Evolutionary conservation across 2,888 invertebrate species (phyloP).

Genomic region (Parapristionchus giblindavisi): DNA sequence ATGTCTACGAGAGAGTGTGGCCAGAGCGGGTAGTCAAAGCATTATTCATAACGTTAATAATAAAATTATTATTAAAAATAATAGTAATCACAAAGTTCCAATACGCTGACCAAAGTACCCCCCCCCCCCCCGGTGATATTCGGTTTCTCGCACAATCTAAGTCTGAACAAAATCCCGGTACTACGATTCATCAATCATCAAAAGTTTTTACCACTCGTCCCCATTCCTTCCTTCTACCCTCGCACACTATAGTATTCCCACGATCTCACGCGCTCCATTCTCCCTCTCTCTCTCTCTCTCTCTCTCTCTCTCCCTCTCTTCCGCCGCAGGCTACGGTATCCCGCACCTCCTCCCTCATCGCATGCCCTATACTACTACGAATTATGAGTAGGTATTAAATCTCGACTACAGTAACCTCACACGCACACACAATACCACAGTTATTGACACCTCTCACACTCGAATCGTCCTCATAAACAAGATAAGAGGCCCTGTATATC

Average conservation of each 20-base stretch:
- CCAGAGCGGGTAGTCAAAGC: too few species aligned
- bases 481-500: too few species aligned
- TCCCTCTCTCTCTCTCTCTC: slow-evolving; percentile 16
- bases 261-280: neutral
- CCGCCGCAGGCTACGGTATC: neutral
- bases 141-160: neutral
- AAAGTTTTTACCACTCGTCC: neutral
- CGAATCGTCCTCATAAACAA: too few species aligned
- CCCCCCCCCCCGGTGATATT: too few species aligned
- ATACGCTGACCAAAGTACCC: too few species aligned
- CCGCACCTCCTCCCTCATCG: neutral
- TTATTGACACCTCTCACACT: too few species aligned
- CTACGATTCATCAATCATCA: neutral
- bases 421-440: neutral
- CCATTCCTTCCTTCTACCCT: too few species aligned
- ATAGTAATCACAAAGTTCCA: too few species aligned
- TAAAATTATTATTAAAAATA: too few species aligned
- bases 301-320: slow-evolving; percentile 12
- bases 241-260: too few species aligned
- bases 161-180: neutral
- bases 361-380: neutral
- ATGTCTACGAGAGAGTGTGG: too few species aligned
- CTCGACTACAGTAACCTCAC: neutral
- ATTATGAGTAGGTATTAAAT: neutral
- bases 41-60: too few species aligned